Evolutionary conservation across 2,888 invertebrate genomes (phyloP).

Genomic region (Lymantria monacha): DNA sequence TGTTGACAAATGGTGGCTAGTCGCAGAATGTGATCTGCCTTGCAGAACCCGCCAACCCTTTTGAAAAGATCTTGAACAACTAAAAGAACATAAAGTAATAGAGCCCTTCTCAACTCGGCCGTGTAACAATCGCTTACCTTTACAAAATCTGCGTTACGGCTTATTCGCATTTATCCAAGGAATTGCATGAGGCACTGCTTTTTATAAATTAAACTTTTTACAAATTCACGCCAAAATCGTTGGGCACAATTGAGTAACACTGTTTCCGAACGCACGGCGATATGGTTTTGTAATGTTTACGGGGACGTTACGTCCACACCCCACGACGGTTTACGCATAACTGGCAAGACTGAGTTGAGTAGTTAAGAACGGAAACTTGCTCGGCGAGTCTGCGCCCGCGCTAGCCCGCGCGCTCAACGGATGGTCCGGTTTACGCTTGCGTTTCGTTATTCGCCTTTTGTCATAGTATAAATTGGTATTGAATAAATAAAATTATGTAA

Average conservation of each 20-base stretch:
- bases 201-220: slow-evolving; percentile 44
- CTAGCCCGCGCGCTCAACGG: slow-evolving; percentile 56
- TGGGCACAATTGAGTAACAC: slow-evolving; percentile 62
- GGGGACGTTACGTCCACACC: slow-evolving; percentile 49
- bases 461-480: slow-evolving; percentile 52
- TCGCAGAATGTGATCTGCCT: slow-evolving; percentile 65
- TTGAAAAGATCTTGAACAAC: slow-evolving; percentile 47
- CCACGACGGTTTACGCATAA: slow-evolving; percentile 58
- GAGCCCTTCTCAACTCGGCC: slow-evolving; percentile 54
- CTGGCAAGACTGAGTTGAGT: slow-evolving; percentile 33
- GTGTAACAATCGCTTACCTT: slow-evolving; percentile 61
- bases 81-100: slow-evolving; percentile 47
- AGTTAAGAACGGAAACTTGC: slow-evolving; percentile 55
- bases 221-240: slow-evolving; percentile 47
- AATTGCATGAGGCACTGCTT: slow-evolving; percentile 39
- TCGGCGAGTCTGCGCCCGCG: slow-evolving; percentile 57
- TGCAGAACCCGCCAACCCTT: slow-evolving; percentile 64
- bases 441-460: slow-evolving; percentile 66
- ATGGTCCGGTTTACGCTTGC: slow-evolving; percentile 68
- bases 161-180: slow-evolving; percentile 51
- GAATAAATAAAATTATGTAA: slow-evolving; percentile 66
- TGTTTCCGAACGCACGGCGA: slow-evolving; percentile 62
- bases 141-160: slow-evolving; percentile 42
- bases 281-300: slow-evolving; percentile 44
- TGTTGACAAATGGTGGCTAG: slow-evolving; percentile 63